Conservation (phyloP, 2,888 invertebrate species). For the Melanostoma scalare region DNA sequence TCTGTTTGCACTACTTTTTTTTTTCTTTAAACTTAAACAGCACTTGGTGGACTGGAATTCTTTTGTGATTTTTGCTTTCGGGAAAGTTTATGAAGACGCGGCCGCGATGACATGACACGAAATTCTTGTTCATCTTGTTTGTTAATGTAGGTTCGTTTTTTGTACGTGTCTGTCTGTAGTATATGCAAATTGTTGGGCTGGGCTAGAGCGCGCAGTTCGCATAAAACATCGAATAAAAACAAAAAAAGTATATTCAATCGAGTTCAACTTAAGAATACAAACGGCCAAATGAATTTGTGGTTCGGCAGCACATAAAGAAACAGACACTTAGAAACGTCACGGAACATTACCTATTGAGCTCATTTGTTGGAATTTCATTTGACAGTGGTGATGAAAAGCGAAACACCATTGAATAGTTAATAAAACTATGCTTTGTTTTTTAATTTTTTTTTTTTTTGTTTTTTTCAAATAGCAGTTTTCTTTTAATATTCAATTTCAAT, state of each 20-base stretch:
- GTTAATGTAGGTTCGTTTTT: constrained; percentile 36
- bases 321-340: constrained; percentile 34
- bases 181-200: constrained; percentile 59
- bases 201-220: constrained; percentile 15
- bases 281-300: constrained; percentile 34
- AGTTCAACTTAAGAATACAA: constrained; percentile 17
- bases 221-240: background rate
- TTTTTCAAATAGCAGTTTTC: background rate
- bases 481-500: too few species aligned
- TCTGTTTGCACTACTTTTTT: constrained; percentile 16
- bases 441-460: background rate
- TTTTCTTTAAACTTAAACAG: constrained; percentile 11
- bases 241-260: constrained; percentile 1
- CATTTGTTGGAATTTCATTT: constrained; percentile 18
- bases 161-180: constrained; percentile 11
- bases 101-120: constrained; percentile 57
- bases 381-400: constrained; percentile 33
- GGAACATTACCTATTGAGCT: constrained; percentile 62
- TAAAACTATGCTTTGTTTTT: background rate
- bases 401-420: background rate
- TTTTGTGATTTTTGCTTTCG: constrained; percentile 48
- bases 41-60: constrained; percentile 55
- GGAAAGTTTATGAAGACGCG: constrained; percentile 10
- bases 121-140: constrained; percentile 70
- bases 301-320: constrained; percentile 20